Evolutionary conservation across 1,140 invertebrate species (phyloP).

Genomic region (Pseudomyrmex gracilis): DNA sequence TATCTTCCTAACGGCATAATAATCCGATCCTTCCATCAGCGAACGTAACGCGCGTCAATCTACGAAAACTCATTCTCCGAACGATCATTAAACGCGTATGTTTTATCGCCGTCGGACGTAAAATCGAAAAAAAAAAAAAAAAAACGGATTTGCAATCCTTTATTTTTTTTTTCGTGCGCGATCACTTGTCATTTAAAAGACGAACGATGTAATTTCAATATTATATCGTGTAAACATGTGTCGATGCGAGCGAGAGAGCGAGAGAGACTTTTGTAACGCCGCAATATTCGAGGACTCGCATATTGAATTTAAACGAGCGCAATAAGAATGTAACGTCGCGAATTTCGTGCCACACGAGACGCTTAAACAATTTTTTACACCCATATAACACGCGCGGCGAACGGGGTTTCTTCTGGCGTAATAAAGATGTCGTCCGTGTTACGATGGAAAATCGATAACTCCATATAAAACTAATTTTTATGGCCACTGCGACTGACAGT

Average conservation of each 20-base stretch:
- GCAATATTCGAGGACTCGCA: constrained; percentile 9
- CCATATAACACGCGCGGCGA: constrained; percentile 1
- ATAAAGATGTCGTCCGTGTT: constrained; percentile 47
- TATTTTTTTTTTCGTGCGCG: background rate
- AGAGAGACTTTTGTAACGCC: background rate
- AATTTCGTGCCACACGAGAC: constrained; percentile 25
- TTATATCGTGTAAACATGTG: background rate
- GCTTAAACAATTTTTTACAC: constrained; percentile 48
- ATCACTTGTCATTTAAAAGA: no score
- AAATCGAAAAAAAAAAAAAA: background rate
- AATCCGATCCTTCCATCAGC: background rate
- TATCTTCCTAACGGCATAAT: background rate
- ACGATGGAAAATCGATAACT: constrained; percentile 51
- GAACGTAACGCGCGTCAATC: background rate
- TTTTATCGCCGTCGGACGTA: background rate
- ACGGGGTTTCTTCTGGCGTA: background rate
- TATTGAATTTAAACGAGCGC: constrained; percentile 49
- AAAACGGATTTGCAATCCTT: background rate
- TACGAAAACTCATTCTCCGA: no score
- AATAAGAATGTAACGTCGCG: constrained; percentile 28
- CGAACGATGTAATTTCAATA: constrained; percentile 23
- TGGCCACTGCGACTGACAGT: constrained; percentile 52
- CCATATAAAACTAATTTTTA: constrained; percentile 59
- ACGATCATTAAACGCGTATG: background rate
- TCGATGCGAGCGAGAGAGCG: background rate